Conservation (phyloP, 2,888 invertebrate species). For the Hirtodrosophila histrioides region DNA sequence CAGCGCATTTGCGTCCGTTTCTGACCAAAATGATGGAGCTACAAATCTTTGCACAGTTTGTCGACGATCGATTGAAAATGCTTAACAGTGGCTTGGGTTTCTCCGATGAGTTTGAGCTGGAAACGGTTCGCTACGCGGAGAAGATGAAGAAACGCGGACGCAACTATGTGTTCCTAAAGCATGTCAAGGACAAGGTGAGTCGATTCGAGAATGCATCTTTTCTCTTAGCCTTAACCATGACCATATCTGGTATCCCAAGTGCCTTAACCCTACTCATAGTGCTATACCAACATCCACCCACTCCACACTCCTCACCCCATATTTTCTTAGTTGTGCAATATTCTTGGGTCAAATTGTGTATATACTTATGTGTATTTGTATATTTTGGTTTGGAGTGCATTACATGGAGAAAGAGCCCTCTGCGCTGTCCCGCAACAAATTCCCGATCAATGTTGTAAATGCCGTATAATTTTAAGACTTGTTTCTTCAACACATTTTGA, state of each 20-base stretch:
- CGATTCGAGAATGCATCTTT: not conserved
- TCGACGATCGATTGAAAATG: slow-evolving; percentile 96
- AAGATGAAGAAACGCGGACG: slow-evolving; percentile 85
- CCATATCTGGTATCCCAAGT: slow-evolving; percentile 29
- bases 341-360: slow-evolving; percentile 30
- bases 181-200: slow-evolving; percentile 93
- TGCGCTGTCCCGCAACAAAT: slow-evolving; percentile 45
- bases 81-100: slow-evolving; percentile 96
- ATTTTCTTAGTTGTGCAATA: slow-evolving; percentile 21
- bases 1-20: slow-evolving; percentile 93
- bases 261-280: slow-evolving; percentile 41
- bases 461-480: slow-evolving; percentile 27
- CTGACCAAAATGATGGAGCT: slow-evolving; percentile 94
- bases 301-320: slow-evolving; percentile 6
- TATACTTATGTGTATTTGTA: slow-evolving; percentile 10
- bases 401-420: slow-evolving; percentile 29
- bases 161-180: slow-evolving; percentile 92
- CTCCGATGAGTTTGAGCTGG: slow-evolving; percentile 97
- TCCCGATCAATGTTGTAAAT: slow-evolving; percentile 29
- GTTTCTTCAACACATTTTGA: slow-evolving; percentile 3
- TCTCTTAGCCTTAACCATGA: slow-evolving; percentile 5
- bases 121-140: slow-evolving; percentile 87
- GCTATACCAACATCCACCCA: slow-evolving; percentile 24
- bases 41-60: slow-evolving; percentile 97
- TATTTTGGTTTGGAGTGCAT: slow-evolving; percentile 39